A percentile compares a stretch with the other conserved stretches of the same genome.
Evolutionary conservation across 2,113 vertebrate species (phyloP).

Genomic region (Sphyrna mokarran): DNA sequence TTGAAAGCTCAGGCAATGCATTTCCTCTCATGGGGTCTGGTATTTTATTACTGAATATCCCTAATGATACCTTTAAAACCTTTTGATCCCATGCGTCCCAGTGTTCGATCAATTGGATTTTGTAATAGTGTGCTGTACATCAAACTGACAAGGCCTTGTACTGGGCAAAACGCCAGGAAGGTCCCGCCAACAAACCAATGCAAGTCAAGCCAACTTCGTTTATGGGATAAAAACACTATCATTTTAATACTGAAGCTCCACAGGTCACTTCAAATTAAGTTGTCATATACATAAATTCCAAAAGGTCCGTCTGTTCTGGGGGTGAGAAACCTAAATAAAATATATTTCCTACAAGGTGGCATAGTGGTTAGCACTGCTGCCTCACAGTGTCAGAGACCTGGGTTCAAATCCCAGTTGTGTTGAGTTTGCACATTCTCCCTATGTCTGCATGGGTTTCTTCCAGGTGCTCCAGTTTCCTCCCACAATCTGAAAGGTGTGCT

Average conservation of each 20-base stretch:
- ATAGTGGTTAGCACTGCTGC: too few species aligned
- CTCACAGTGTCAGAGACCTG: too few species aligned
- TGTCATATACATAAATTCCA: background rate
- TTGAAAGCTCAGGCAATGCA: background rate
- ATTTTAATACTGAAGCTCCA: background rate
- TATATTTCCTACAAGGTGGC: background rate
- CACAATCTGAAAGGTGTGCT: too few species aligned
- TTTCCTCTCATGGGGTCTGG: background rate
- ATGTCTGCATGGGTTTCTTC: too few species aligned
- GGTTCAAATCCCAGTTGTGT: too few species aligned
- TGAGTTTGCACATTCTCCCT: too few species aligned
- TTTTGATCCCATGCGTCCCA: background rate
- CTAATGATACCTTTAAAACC: constrained; percentile 19
- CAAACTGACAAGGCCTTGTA: background rate
- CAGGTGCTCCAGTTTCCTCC: too few species aligned
- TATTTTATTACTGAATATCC: background rate
- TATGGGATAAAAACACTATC: background rate
- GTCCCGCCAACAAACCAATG: background rate
- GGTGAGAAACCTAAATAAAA: background rate
- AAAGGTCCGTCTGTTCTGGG: background rate
- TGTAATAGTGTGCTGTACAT: background rate
- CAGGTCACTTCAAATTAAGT: background rate
- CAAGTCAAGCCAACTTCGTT: background rate
- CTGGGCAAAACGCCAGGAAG: background rate
- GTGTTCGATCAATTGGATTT: background rate